Base-by-base conservation (phyloP, 2,797 vertebrate species). In the Phrynocephalus vlangalii region DNA sequence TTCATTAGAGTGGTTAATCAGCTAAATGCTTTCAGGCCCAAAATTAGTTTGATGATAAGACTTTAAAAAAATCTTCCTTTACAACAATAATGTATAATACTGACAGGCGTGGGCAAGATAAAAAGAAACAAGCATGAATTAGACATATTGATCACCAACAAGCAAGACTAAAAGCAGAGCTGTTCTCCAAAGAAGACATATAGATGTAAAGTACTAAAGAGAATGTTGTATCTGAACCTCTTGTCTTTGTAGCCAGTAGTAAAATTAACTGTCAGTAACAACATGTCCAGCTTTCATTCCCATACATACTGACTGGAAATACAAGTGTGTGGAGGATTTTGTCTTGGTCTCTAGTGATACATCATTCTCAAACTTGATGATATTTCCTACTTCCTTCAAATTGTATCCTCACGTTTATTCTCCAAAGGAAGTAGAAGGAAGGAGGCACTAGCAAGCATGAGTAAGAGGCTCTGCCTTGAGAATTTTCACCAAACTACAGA, bases 381-480 rank as follows among this genome's bases (percentile, higher is more conserved):
- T 56, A 2, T 56, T 56, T 56, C 8, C 52, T 8, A 56, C 9
- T 56, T 56, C 52, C 60, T 20, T 63, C 60, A 63, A 5, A 63
- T 18, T 20, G 60, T 63, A 63, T 63, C 60, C 60, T 18, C 60
- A 18, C 16, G 5, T 63, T 63, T 20, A 63, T n/a, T 79, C 89
- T 94, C 91, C 85, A 92, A 88, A 83, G 26, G n/a, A 76, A 60
- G 6, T 70, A 82, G 87, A 86, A 86, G 88, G 70, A 86, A 73
- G 70, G 48, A 91, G 63, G 78, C 33, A 89, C 1, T 2, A 91
- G 28, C 9, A 92, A 88, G 82, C 2, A 60, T 48, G 83, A 88
- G 84, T 48, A 85, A 10, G 33, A 28, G 6, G 73, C 92, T 93
- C 66, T 50, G 88, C 33, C 4, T 44, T 1, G 3, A 20, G 83